Percentiles rank a stretch among this genome's conserved stretches.
These are phyloP conservation scores for Lamproptera curius DNA, from an alignment of 2,888 invertebrate species.

Conservation along the genomic window DNA sequence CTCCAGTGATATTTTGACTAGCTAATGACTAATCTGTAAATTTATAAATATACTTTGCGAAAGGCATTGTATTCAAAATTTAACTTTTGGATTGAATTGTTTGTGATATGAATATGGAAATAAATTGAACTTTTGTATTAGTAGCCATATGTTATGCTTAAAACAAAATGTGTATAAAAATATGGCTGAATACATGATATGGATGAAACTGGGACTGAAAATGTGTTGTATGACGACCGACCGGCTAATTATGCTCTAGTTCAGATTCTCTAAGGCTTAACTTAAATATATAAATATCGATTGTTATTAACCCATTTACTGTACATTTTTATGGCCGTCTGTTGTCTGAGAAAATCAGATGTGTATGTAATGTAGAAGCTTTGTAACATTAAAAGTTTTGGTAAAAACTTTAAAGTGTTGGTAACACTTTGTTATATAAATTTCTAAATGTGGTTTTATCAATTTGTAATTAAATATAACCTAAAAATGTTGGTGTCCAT, in stretches of 20 bases:
- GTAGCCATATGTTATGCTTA: not conserved
- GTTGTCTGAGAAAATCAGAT: no score
- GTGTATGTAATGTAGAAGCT: no score
- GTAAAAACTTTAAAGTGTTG: no score
- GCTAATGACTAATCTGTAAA: no score
- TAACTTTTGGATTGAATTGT: not conserved
- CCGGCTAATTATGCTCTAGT: not conserved
- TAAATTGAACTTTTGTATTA: not conserved
- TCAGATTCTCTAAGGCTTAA: not conserved
- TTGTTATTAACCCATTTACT: not conserved
- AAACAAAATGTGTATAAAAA: not conserved
- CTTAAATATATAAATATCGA: not conserved
- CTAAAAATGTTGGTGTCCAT: not conserved
- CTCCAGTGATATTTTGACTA: conserved; percentile 6
- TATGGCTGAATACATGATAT: not conserved
- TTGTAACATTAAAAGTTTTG: no score
- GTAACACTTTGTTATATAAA: no score
- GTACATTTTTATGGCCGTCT: no score
- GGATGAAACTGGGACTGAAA: no score
- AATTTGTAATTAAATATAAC: no score
- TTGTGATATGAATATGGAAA: not conserved
- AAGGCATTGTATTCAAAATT: not conserved
- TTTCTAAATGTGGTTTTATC: no score
- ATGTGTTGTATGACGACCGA: not conserved
- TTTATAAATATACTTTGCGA: no score